A percentile compares a stretch with the other conserved stretches of the same genome.
These are phyloP conservation scores for Sycophaga agraensis DNA, from an alignment of 1,140 invertebrate genomes.

Conservation along the genomic window DNA sequence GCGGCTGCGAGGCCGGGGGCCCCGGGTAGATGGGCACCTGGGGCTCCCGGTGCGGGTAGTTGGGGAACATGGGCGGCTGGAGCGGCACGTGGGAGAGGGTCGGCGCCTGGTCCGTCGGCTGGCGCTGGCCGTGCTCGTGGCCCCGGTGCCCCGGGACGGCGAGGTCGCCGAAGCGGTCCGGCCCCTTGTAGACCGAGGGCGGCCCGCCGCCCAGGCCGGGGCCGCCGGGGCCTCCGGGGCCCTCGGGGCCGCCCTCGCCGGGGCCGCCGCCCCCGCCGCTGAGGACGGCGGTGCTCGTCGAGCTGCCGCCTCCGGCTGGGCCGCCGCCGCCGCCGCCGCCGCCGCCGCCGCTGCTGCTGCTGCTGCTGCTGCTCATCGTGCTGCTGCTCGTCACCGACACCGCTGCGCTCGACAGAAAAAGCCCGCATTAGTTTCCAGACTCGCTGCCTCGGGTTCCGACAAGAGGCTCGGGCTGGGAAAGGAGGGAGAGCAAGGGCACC, in stretches of 20 bases:
- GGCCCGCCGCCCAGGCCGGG: constrained; percentile 53
- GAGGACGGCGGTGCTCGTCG: constrained; percentile 48
- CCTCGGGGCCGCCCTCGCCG: constrained; percentile 47
- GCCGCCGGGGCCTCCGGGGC: constrained; percentile 55
- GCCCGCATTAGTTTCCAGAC: no score
- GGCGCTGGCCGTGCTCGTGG: constrained; percentile 49
- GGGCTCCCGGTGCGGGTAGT: constrained; percentile 51
- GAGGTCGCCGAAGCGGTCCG: constrained; percentile 46
- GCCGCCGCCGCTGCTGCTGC: constrained; percentile 48
- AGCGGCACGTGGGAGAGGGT: constrained; percentile 56
- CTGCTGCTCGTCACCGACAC: constrained; percentile 53
- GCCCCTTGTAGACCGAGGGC: constrained; percentile 53
- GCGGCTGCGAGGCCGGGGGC: constrained; percentile 49
- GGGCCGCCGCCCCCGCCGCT: constrained; percentile 61
- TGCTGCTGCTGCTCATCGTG: constrained; percentile 38
- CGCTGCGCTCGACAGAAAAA: no score
- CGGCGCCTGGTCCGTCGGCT: constrained; percentile 46
- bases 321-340: constrained; percentile 51
- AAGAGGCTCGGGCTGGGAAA: no score
- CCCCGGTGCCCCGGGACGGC: constrained; percentile 39
- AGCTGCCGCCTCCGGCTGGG: no score
- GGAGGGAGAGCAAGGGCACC: no score
- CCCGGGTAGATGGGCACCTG: constrained; percentile 49
- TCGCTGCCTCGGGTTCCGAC: no score
- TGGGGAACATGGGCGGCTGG: constrained; percentile 52